These are phyloP conservation scores for Coleophora flavipennella DNA, from an alignment of 2,888 invertebrate species.

Conservation along the genomic window DNA sequence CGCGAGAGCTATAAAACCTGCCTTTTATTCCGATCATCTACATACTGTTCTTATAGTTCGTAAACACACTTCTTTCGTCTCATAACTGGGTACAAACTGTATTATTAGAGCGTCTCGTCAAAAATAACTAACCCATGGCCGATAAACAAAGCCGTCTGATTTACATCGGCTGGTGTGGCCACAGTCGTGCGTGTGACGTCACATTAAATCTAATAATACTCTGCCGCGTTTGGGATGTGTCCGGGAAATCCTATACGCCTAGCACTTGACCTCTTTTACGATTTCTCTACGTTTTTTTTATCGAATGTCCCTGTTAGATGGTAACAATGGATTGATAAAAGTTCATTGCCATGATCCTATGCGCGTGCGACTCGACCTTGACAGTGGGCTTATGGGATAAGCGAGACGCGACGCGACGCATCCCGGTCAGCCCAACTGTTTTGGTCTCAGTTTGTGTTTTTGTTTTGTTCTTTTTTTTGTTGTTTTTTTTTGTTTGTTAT, in stretches of 20 bases:
- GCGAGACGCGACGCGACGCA: conserved; percentile 21
- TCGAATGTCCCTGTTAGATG: conserved; percentile 16
- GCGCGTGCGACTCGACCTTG: conserved; percentile 50
- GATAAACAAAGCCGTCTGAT: conserved; percentile 54
- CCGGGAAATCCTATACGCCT: conserved; percentile 53
- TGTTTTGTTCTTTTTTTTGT: conserved; percentile 32
- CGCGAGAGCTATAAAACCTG: background rate
- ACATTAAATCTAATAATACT: conserved; percentile 31
- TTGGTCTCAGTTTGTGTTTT: conserved; percentile 30
- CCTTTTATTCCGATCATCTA: too few species aligned
- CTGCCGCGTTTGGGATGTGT: conserved; percentile 15
- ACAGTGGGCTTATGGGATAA: conserved; percentile 17
- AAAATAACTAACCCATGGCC: conserved; percentile 47
- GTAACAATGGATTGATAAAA: conserved; percentile 42
- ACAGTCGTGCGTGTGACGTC: conserved; percentile 52
- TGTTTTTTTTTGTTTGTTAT: conserved; percentile 35
- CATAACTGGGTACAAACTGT: too few species aligned
- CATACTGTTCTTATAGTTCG: too few species aligned
- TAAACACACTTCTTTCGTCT: too few species aligned
- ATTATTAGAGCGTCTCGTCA: conserved; percentile 23
- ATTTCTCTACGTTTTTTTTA: conserved; percentile 33
- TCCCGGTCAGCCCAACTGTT: conserved; percentile 19
- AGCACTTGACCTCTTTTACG: conserved; percentile 54
- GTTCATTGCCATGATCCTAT: conserved; percentile 54
- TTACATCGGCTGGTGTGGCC: conserved; percentile 47